Evolutionary conservation across 2,888 invertebrate species (phyloP).

Genomic region (Xestia c-nigrum): DNA sequence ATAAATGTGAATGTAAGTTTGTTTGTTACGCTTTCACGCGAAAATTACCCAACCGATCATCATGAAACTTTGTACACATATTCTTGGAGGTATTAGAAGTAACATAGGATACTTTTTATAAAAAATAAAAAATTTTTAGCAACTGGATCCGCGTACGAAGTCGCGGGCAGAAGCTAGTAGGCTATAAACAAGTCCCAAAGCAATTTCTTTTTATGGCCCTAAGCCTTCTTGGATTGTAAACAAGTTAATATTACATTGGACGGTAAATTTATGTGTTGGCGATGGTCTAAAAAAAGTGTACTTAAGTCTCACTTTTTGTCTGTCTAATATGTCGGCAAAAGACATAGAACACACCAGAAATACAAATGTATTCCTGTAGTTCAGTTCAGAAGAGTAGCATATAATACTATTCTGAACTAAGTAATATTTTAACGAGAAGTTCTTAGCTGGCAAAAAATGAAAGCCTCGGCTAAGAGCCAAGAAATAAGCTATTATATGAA

Average conservation of each 20-base stretch:
- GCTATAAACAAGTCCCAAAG: too few species aligned
- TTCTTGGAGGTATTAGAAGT: too few species aligned
- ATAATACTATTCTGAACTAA: neutral
- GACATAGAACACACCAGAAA: neutral
- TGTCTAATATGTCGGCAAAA: neutral
- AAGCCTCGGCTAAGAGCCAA: neutral
- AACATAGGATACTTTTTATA: too few species aligned
- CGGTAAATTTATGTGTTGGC: neutral
- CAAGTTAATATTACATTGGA: neutral
- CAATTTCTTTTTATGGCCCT: neutral
- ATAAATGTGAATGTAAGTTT: too few species aligned
- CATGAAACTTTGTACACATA: too few species aligned
- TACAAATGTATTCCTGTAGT: neutral
- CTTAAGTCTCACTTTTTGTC: neutral
- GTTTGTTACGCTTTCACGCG: too few species aligned
- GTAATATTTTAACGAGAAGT: neutral
- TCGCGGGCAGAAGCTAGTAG: too few species aligned
- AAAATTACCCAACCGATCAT: too few species aligned
- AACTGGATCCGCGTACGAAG: too few species aligned
- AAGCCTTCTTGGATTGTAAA: neutral
- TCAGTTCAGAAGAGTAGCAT: too few species aligned
- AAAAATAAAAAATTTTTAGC: too few species aligned
- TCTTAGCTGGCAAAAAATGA: neutral
- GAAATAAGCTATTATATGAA: conserved; percentile 1
- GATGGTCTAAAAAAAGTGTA: neutral